Conservation (phyloP, 2,888 invertebrate species). For the Aethes cnicana region DNA sequence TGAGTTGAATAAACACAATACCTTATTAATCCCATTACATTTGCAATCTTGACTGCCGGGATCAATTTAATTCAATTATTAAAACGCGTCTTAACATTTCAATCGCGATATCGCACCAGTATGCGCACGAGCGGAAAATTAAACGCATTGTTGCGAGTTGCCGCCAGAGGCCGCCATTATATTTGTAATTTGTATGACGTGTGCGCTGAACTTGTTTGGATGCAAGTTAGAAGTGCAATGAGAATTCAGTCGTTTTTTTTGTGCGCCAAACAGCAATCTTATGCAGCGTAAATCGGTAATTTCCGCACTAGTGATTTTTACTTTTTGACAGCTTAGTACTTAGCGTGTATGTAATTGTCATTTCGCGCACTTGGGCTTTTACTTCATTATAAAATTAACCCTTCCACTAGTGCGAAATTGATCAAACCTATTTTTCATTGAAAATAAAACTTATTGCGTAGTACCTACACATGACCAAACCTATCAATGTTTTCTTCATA, state of each 20-base stretch:
- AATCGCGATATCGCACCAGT: conserved; percentile 54
- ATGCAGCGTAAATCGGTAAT: too few species aligned
- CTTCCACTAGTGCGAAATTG: too few species aligned
- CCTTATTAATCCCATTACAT: conserved; percentile 5
- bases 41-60: conserved; percentile 4
- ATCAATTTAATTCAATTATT: conserved; percentile 18
- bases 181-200: conserved; percentile 3
- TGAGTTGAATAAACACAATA: conserved; percentile 7
- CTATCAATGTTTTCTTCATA: too few species aligned
- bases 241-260: too few species aligned
- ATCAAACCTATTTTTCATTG: too few species aligned
- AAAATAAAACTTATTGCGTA: too few species aligned
- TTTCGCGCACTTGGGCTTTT: too few species aligned
- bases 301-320: too few species aligned
- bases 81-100: conserved; percentile 37
- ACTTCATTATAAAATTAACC: too few species aligned
- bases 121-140: conserved; percentile 77
- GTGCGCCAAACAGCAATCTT: background rate
- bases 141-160: conserved; percentile 68
- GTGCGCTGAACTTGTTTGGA: background rate
- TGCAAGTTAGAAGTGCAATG: background rate
- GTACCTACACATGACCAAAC: too few species aligned
- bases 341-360: too few species aligned
- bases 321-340: too few species aligned
- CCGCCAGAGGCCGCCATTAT: conserved; percentile 30